A percentile compares a stretch with the other conserved stretches of the same genome.
Evolutionary conservation across 2,797 vertebrate genomes (phyloP).

Genomic region (Myoxocephalus aenaeus): DNA sequence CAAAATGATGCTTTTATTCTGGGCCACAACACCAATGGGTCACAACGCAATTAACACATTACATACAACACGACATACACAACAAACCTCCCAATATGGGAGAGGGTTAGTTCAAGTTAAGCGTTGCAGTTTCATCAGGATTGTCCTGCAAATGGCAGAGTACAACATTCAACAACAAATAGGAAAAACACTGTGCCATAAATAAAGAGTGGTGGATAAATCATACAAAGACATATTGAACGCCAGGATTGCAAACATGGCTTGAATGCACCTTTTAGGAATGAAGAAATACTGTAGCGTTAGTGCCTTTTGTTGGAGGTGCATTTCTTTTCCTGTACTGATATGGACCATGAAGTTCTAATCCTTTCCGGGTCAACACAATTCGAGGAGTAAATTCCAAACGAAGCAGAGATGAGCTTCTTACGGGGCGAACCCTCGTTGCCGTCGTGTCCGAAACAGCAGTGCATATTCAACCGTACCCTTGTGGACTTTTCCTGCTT

Average conservation of each 20-base stretch:
- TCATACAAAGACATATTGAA: constrained; percentile 42
- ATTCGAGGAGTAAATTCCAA: background rate
- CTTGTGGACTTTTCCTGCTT: constrained; percentile 43
- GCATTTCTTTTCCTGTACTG: constrained; percentile 17
- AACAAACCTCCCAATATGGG: constrained; percentile 81
- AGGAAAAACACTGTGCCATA: constrained; percentile 66
- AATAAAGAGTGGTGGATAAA: constrained; percentile 69
- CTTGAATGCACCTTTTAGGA: constrained; percentile 33
- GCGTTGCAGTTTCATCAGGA: constrained; percentile 67
- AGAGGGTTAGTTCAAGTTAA: constrained; percentile 77
- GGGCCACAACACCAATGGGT: constrained; percentile 59
- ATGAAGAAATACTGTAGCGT: constrained; percentile 23
- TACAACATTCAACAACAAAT: constrained; percentile 69
- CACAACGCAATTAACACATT: constrained; percentile 64
- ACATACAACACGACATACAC: constrained; percentile 59
- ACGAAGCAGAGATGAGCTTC: constrained; percentile 1
- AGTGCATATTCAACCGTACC: constrained; percentile 37
- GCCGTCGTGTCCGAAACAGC: constrained; percentile 42
- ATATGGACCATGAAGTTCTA: background rate
- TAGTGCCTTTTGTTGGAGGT: constrained; percentile 63
- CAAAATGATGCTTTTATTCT: constrained; percentile 77
- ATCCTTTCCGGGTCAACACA: constrained; percentile 3
- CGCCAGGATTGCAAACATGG: constrained; percentile 36
- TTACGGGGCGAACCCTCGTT: constrained; percentile 9
- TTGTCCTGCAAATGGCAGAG: constrained; percentile 68